Evolutionary conservation across 2,113 vertebrate species (phyloP).

Genomic region (Zapornia atra): DNA sequence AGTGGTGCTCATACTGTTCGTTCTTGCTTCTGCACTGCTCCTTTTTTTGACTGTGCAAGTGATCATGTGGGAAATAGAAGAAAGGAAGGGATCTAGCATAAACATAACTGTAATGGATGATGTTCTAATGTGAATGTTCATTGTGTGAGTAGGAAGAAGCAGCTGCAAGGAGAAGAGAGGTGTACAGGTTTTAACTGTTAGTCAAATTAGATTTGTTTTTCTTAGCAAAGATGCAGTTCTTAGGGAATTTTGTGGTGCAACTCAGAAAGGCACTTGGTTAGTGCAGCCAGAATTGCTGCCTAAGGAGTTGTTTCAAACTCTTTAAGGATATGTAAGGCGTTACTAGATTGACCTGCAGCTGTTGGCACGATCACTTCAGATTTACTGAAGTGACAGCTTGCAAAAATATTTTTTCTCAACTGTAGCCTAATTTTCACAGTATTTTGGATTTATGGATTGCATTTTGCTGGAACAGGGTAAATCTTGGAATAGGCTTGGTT

Average conservation of each 20-base stretch:
- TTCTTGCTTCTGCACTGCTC: neutral
- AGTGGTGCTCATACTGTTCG: constrained; percentile 23
- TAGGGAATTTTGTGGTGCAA: neutral
- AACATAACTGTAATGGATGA: neutral
- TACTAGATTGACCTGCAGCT: neutral
- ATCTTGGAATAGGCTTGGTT: neutral
- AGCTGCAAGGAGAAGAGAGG: neutral
- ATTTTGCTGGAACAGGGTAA: neutral
- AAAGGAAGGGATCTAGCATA: neutral
- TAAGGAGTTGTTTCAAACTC: neutral
- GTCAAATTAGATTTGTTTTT: neutral
- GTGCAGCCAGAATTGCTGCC: neutral
- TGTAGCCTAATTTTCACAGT: neutral
- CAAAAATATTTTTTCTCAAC: neutral
- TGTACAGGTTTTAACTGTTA: neutral
- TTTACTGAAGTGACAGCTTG: neutral
- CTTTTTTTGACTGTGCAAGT: neutral
- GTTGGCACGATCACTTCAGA: neutral
- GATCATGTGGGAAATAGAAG: neutral
- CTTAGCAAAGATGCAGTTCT: neutral
- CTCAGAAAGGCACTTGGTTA: neutral
- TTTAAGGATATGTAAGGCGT: neutral
- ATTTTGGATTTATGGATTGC: neutral
- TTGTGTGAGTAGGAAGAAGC: neutral
- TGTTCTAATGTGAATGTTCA: neutral